Evolutionary conservation across 2,888 invertebrate species (phyloP).

Genomic region (Parnassius glacialis): DNA sequence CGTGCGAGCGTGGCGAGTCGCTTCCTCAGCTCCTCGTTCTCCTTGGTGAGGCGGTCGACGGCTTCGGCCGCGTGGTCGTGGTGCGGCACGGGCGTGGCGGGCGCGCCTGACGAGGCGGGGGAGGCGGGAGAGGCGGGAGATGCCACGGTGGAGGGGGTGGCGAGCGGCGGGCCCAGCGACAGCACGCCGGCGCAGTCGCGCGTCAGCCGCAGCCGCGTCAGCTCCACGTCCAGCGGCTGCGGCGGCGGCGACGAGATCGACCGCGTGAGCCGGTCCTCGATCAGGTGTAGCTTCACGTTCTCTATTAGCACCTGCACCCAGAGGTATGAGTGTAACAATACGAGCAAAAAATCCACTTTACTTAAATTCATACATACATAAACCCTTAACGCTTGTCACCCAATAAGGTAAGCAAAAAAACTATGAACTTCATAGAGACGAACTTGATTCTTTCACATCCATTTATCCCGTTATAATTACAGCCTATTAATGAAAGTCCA

Average conservation of each 20-base stretch:
- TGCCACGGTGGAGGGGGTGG: constrained; percentile 47
- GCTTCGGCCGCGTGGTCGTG: constrained; percentile 67
- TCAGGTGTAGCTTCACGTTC: constrained; percentile 87
- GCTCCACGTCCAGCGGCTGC: constrained; percentile 87
- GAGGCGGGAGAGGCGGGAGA: constrained; percentile 36
- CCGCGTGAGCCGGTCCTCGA: constrained; percentile 91
- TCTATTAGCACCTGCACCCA: constrained; percentile 83
- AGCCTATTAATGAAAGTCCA: no score
- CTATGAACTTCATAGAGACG: no score
- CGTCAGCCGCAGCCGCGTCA: constrained; percentile 85
- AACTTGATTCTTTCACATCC: no score
- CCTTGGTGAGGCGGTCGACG: constrained; percentile 57
- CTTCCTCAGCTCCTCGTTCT: constrained; percentile 76
- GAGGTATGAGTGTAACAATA: no score
- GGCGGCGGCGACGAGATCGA: constrained; percentile 90
- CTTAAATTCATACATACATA: no score
- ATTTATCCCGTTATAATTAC: no score
- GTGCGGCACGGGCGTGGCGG: constrained; percentile 50
- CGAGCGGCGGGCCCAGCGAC: constrained; percentile 83
- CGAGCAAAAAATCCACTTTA: no score
- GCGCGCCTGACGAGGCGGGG: constrained; percentile 46
- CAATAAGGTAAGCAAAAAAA: no score
- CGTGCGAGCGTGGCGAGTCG: constrained; percentile 70
- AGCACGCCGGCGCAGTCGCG: constrained; percentile 88
- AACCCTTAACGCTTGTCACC: no score